Conservation (phyloP, 2,888 invertebrate species). For the Perdita meconis region DNA sequence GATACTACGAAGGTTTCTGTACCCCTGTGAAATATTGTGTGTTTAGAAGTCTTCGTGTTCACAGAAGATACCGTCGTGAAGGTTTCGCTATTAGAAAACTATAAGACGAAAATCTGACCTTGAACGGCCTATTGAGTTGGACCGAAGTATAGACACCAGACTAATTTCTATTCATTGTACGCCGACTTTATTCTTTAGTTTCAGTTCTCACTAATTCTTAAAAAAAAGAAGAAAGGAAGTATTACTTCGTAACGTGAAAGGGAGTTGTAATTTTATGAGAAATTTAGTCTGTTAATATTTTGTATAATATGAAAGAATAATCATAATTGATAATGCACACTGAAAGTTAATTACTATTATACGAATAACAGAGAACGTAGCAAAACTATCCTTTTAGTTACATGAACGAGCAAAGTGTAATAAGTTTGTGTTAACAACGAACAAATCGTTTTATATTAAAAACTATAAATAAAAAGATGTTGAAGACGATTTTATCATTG, state of each 20-base stretch:
- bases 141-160: background rate
- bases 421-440: slow-evolving; percentile 31
- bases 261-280: slow-evolving; percentile 15
- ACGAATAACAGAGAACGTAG: slow-evolving; percentile 5
- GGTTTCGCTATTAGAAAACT: no score
- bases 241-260: slow-evolving; percentile 4
- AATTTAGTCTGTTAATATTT: slow-evolving; percentile 25
- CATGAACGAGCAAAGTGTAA: slow-evolving; percentile 21
- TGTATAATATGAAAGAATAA: slow-evolving; percentile 46
- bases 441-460: slow-evolving; percentile 59
- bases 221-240: background rate
- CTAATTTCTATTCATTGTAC: slow-evolving; percentile 4
- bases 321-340: slow-evolving; percentile 28
- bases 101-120: no score
- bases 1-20: no score
- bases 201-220: background rate
- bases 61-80: no score
- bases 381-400: slow-evolving; percentile 22
- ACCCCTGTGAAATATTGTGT: no score
- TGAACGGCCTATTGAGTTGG: no score
- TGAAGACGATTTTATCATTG: slow-evolving; percentile 13
- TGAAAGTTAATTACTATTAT: slow-evolving; percentile 22
- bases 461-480: slow-evolving; percentile 41
- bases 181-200: background rate
- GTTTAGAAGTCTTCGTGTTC: no score